Conservation (phyloP, 1,140 invertebrate genomes). For the Sinonovacula constricta region DNA sequence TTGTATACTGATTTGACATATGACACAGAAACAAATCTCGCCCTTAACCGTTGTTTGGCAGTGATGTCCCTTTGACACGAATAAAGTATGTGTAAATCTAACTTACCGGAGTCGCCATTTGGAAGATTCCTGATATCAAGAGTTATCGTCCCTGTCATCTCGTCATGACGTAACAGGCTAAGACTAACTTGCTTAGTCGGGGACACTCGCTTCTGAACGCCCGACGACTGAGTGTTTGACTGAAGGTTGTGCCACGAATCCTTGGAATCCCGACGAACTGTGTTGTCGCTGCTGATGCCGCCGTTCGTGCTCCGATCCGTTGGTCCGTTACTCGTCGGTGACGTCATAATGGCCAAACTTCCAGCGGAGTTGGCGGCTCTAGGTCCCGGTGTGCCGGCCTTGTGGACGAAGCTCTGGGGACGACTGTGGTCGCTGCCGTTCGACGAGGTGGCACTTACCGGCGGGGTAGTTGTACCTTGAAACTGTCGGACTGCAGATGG, state of each 20-base stretch:
- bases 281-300: not conserved
- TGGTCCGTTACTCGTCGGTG: not conserved
- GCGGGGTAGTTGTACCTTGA: slow-evolving; percentile 18
- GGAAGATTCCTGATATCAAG: slow-evolving; percentile 45
- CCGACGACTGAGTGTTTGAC: slow-evolving; percentile 11
- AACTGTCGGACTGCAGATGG: slow-evolving; percentile 19
- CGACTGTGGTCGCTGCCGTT: slow-evolving; percentile 46
- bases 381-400: slow-evolving; percentile 24
- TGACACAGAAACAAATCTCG: too few relatives aligned
- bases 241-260: not conserved
- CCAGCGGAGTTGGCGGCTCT: not conserved
- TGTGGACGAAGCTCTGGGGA: slow-evolving; percentile 39
- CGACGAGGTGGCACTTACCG: slow-evolving; percentile 36
- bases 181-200: slow-evolving; percentile 39
- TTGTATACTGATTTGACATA: too few relatives aligned
- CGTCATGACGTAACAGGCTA: slow-evolving; percentile 39
- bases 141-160: slow-evolving; percentile 43
- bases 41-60: too few relatives aligned
- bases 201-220: slow-evolving; percentile 38
- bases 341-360: not conserved
- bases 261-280: not conserved
- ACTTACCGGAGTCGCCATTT: slow-evolving; percentile 29
- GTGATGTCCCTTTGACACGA: too few relatives aligned
- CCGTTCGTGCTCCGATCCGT: not conserved
- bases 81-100: too few relatives aligned